Percentiles rank a stretch among this genome's conserved stretches.
Conservation (phyloP, 2,113 vertebrate genomes). For the Mesocricetus auratus region DNA sequence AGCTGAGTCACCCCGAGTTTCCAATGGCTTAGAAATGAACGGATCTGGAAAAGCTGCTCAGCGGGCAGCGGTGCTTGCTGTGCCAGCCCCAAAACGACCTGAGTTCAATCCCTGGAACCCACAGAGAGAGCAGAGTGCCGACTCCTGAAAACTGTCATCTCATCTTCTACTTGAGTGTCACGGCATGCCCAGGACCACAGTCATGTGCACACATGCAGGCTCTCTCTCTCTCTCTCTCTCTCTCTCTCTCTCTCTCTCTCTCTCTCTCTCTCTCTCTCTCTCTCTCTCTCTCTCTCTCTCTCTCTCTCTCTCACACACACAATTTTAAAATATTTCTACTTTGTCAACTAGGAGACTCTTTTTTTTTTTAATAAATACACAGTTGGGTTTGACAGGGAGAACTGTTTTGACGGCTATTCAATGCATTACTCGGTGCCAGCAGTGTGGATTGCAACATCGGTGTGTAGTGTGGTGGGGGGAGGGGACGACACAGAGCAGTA, state of each 20-base stretch:
- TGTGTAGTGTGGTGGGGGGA: background rate
- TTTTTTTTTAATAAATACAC: background rate
- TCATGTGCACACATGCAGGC: background rate
- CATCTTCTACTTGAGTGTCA: background rate
- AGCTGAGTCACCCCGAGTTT: background rate
- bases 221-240: too few species aligned
- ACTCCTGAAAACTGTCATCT: background rate
- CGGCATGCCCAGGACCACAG: too few species aligned
- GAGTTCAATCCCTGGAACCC: background rate
- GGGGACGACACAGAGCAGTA: background rate
- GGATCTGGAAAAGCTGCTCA: background rate
- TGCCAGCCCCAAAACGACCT: background rate
- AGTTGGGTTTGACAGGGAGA: slow-evolving; percentile 23
- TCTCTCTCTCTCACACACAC: too few species aligned
- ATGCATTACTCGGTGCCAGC: background rate
- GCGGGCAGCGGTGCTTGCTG: background rate
- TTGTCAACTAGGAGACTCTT: background rate
- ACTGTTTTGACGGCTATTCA: background rate
- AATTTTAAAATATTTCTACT: slow-evolving; percentile 23
- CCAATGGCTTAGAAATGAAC: slow-evolving; percentile 1
- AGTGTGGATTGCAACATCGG: slow-evolving; percentile 3
- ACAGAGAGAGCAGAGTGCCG: background rate
- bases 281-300: too few species aligned
- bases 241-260: too few species aligned
- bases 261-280: too few species aligned